phyloP scores from a whole-genome alignment of 2,797 vertebrate species.

The Acestrorhynchus altus region DNA sequence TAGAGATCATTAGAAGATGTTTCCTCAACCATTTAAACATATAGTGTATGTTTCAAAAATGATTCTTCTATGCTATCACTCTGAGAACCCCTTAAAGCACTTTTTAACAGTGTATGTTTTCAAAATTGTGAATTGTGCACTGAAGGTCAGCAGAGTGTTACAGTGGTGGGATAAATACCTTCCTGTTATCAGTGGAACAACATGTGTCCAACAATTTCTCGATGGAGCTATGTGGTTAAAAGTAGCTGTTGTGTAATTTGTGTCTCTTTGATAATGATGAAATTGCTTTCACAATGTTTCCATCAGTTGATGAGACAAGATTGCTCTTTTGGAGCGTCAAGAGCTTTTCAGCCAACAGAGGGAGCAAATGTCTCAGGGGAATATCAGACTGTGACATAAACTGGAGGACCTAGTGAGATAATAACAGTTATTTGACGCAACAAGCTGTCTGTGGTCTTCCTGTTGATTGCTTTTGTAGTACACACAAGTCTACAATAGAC shows the following conservation, averaged over 20 bases:
- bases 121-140: too few species aligned
- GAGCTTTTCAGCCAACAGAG: slow-evolving; percentile 53
- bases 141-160: too few species aligned
- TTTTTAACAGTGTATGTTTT: too few species aligned
- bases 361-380: slow-evolving; percentile 48
- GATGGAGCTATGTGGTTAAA: too few species aligned
- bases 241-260: not conserved
- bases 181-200: too few species aligned
- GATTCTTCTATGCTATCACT: too few species aligned
- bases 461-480: not conserved
- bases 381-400: slow-evolving; percentile 39
- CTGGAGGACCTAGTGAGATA: slow-evolving; percentile 48
- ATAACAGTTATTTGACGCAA: not conserved
- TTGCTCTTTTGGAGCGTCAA: slow-evolving; percentile 49
- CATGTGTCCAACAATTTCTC: too few species aligned
- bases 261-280: not conserved
- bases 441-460: not conserved
- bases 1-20: too few species aligned
- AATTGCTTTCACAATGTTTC: not conserved
- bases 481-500: not conserved
- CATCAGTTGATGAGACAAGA: slow-evolving; percentile 59
- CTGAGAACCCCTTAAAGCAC: too few species aligned
- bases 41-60: too few species aligned
- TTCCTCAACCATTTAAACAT: too few species aligned
- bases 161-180: too few species aligned